Conservation (phyloP, 2,888 invertebrate genomes). For the Cloeon dipterum region DNA sequence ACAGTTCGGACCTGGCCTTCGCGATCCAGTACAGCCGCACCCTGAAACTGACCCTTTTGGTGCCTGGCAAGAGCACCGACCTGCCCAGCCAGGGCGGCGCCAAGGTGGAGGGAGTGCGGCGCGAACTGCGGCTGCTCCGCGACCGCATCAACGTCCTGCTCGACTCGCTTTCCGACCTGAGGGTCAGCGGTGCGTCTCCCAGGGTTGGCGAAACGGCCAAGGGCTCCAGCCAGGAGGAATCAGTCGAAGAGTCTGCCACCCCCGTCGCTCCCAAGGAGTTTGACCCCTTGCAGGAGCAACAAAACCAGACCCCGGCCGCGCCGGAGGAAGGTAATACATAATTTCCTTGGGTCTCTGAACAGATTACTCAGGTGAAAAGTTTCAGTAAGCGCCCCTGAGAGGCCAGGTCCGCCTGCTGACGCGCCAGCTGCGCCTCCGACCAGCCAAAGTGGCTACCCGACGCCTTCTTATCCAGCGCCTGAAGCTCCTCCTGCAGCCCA, state of each 20-base stretch:
- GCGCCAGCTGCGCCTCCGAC: too few species aligned
- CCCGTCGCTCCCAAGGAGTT: not conserved
- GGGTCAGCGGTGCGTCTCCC: too few species aligned
- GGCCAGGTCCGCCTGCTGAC: too few species aligned
- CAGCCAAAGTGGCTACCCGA: too few species aligned
- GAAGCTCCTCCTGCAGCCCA: too few species aligned
- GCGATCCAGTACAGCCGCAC: slow-evolving; percentile 42
- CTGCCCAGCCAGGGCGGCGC: slow-evolving; percentile 9
- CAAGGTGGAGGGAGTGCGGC: slow-evolving; percentile 12
- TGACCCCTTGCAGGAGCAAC: slow-evolving; percentile 1
- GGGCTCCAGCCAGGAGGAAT: too few species aligned
- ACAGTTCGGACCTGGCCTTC: slow-evolving; percentile 42
- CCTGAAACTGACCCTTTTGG: slow-evolving; percentile 34
- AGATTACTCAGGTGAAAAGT: too few species aligned
- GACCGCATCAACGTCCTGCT: slow-evolving; percentile 32
- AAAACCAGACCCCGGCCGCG: not conserved
- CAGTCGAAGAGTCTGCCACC: not conserved
- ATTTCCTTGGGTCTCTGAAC: too few species aligned
- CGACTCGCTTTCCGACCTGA: slow-evolving; percentile 24
- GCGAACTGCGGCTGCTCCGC: slow-evolving; percentile 25
- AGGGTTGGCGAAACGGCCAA: too few species aligned
- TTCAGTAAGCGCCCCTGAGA: too few species aligned
- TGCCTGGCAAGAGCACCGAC: slow-evolving; percentile 14
- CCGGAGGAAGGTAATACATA: not conserved
- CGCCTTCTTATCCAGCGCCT: too few species aligned